Conservation (phyloP, 2,113 vertebrate genomes). For the Xiphophorus maculatus region DNA sequence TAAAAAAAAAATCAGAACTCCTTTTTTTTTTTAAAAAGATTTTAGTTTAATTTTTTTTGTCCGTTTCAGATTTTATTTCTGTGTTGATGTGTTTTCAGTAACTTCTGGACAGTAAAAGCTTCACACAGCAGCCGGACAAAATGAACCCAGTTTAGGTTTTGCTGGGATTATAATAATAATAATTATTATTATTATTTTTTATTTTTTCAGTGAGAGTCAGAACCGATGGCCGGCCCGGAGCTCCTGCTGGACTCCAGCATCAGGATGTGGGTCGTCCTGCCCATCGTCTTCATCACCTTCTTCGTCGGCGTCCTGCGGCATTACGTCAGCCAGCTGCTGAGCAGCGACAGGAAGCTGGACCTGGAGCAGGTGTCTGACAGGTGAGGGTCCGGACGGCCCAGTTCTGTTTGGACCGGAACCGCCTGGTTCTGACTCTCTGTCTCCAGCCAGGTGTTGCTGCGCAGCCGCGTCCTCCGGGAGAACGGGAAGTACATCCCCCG, state of each 20-base stretch:
- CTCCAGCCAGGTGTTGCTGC: slow-evolving; percentile 83
- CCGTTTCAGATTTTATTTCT: too few species aligned
- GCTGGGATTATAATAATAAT: too few species aligned
- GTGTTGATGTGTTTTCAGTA: too few species aligned
- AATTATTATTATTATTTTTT: too few species aligned
- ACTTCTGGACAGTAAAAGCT: too few species aligned
- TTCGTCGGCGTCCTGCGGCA: slow-evolving; percentile 83
- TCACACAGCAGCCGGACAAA: too few species aligned
- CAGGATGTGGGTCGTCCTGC: slow-evolving; percentile 85
- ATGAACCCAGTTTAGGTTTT: too few species aligned
- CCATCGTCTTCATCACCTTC: slow-evolving; percentile 86
- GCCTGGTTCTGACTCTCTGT: neutral
- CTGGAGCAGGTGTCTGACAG: slow-evolving; percentile 77
- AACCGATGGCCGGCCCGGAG: slow-evolving; percentile 80
- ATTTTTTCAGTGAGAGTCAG: neutral
- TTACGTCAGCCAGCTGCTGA: slow-evolving; percentile 82
- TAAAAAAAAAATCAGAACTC: too few species aligned
- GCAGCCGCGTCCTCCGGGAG: slow-evolving; percentile 84
- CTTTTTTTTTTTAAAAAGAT: too few species aligned
- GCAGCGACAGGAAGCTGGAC: slow-evolving; percentile 80
- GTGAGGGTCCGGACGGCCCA: neutral
- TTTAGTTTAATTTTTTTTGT: too few species aligned
- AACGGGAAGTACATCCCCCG: slow-evolving; percentile 85
- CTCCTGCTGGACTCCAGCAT: slow-evolving; percentile 85
- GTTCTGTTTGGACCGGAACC: too few species aligned